phyloP scores from a whole-genome alignment of 2,113 vertebrate genomes.

The Caranx ignobilis region DNA sequence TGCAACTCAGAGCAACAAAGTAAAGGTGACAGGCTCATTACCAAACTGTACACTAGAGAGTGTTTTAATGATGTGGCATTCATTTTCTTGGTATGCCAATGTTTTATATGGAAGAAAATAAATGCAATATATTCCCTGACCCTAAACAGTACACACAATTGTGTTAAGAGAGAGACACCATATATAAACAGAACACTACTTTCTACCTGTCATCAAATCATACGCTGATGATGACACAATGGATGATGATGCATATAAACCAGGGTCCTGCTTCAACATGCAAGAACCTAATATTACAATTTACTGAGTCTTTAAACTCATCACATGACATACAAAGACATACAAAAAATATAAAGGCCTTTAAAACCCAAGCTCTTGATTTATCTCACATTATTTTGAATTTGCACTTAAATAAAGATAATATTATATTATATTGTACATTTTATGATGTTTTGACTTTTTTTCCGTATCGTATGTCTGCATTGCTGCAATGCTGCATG shows the following conservation, averaged over 20 bases:
- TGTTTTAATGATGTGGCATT: not conserved
- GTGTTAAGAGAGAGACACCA: not conserved
- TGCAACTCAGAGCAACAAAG: not conserved
- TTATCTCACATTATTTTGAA: not conserved
- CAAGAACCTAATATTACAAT: not conserved
- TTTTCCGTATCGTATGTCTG: not conserved
- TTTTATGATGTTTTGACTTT: not conserved
- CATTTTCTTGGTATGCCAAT: not conserved
- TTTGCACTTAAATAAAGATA: not conserved
- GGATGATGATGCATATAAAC: no score
- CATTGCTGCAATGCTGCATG: not conserved
- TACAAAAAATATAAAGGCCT: not conserved
- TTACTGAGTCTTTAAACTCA: not conserved
- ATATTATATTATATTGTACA: not conserved
- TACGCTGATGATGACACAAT: not conserved
- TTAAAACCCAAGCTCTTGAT: not conserved
- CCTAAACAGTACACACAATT: no score
- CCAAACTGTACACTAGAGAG: not conserved
- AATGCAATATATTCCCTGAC: no score
- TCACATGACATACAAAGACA: not conserved
- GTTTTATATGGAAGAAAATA: no score
- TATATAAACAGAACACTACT: not conserved
- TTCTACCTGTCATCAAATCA: not conserved
- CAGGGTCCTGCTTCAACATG: not conserved
- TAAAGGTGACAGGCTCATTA: not conserved